Evolutionary conservation across 2,797 vertebrate genomes (phyloP).

Genomic region (Pipistrellus kuhlii): DNA sequence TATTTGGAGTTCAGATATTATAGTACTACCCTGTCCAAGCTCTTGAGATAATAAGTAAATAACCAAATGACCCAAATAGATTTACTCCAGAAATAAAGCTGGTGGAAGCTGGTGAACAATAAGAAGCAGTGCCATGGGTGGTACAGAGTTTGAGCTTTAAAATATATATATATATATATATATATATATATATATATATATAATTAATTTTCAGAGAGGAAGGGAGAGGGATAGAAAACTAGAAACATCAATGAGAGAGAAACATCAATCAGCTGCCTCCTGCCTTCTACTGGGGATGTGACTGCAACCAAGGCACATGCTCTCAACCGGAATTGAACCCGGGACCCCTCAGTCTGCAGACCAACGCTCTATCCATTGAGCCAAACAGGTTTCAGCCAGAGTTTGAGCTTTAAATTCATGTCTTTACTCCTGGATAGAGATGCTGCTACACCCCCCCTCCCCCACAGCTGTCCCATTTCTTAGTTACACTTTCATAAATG

Average conservation of each 20-base stretch:
- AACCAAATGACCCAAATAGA: constrained; percentile 71
- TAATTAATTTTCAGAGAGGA: no score
- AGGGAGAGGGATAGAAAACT: no score
- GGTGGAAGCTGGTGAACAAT: neutral
- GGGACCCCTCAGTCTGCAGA: no score
- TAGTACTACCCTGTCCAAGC: constrained; percentile 16
- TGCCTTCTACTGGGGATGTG: no score
- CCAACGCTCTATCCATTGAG: no score
- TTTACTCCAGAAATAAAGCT: constrained; percentile 39
- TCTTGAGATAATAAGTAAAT: constrained; percentile 73
- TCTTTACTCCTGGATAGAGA: neutral
- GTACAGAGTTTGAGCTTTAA: neutral
- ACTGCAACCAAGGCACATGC: no score
- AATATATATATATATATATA: no score
- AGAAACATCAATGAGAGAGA: no score
- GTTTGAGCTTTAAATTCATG: neutral
- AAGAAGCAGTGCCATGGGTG: neutral
- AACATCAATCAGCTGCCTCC: no score
- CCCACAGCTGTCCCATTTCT: neutral
- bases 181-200: no score
- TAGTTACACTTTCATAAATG: constrained; percentile 10
- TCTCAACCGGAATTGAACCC: no score
- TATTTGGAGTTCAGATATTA: constrained; percentile 70
- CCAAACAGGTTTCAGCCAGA: neutral
- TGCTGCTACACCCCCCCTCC: neutral